Conservation (phyloP, 1,140 invertebrate genomes). For the Drosophila navojoa region DNA sequence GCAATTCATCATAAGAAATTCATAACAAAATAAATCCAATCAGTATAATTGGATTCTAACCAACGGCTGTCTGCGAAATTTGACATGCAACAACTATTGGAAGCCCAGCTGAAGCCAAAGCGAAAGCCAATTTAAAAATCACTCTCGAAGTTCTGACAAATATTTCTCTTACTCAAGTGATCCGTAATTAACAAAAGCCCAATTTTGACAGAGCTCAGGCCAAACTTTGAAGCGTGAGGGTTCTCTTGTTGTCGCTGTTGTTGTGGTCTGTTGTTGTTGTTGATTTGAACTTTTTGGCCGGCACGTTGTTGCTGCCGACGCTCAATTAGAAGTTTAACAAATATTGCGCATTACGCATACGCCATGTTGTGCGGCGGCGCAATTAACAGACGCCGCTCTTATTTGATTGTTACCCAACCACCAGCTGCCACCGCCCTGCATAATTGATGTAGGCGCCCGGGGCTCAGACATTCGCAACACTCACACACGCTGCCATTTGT, state of each 20-base stretch:
- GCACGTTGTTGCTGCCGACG: not conserved
- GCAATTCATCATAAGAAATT: conserved; percentile 1
- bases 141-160: conserved; percentile 5
- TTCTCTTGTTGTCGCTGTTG: not conserved
- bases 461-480: not conserved
- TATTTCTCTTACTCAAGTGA: conserved; percentile 12
- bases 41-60: conserved; percentile 15
- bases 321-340: conserved; percentile 23
- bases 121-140: conserved; percentile 27
- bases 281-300: conserved; percentile 3
- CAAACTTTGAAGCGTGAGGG: conserved; percentile 1
- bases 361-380: conserved; percentile 25
- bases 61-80: conserved; percentile 16
- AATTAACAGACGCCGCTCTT: conserved; percentile 43
- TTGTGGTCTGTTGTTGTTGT: conserved; percentile 2
- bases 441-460: conserved; percentile 55
- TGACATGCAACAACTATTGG: not conserved
- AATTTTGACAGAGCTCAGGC: conserved; percentile 15
- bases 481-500: conserved; percentile 12
- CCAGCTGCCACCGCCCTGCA: conserved; percentile 24
- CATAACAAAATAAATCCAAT: not conserved
- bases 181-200: conserved; percentile 17
- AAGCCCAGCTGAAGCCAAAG: not conserved
- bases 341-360: conserved; percentile 46
- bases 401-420: conserved; percentile 9